phyloP scores from a whole-genome alignment of 2,888 invertebrate species.

The Erebia palarica region DNA sequence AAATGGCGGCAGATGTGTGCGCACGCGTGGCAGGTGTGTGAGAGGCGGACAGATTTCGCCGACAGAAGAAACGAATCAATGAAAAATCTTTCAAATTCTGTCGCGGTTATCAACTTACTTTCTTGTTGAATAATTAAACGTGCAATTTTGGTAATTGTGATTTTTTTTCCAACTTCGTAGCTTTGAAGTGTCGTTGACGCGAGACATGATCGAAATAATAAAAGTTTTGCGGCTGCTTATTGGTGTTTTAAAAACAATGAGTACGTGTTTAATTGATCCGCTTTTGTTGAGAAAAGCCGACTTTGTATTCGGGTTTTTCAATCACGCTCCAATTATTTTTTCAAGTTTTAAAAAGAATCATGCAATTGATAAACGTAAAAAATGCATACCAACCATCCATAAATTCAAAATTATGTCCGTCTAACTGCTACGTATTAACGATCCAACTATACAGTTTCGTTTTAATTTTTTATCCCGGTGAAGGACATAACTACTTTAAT shows the following conservation, averaged over 20 bases:
- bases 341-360: not conserved
- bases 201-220: slow-evolving; percentile 34
- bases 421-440: too few relatives aligned
- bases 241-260: slow-evolving; percentile 20
- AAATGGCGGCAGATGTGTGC: slow-evolving; percentile 43
- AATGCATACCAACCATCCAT: too few relatives aligned
- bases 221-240: slow-evolving; percentile 26
- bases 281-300: slow-evolving; percentile 18
- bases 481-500: too few relatives aligned
- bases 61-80: slow-evolving; percentile 39
- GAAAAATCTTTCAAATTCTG: slow-evolving; percentile 39
- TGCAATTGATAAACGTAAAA: too few relatives aligned
- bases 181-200: slow-evolving; percentile 28
- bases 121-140: slow-evolving; percentile 37
- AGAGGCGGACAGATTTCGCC: slow-evolving; percentile 25
- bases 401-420: too few relatives aligned
- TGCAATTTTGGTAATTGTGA: slow-evolving; percentile 39
- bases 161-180: slow-evolving; percentile 23
- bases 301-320: slow-evolving; percentile 10
- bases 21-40: slow-evolving; percentile 48
- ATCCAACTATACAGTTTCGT: too few relatives aligned
- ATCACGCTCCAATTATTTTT: not conserved
- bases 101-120: slow-evolving; percentile 38
- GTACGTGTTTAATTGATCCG: slow-evolving; percentile 23
- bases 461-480: too few relatives aligned